phyloP scores from a whole-genome alignment of 2,113 vertebrate genomes.

The Trichechus manatus region DNA sequence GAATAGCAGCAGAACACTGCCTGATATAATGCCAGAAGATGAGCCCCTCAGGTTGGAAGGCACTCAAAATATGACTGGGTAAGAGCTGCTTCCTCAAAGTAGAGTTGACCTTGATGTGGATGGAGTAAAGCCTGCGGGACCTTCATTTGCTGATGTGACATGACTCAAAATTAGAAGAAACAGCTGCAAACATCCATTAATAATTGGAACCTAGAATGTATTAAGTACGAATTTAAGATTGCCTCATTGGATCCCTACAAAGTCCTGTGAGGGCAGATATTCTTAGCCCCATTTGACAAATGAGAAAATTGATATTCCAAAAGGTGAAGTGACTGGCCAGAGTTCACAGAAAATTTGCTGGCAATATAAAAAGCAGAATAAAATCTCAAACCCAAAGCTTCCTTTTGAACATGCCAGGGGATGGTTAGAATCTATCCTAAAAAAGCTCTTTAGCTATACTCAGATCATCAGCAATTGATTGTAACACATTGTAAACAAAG shows the following conservation, averaged over 20 bases:
- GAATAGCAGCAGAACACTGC: too few relatives aligned
- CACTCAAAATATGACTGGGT: too few relatives aligned
- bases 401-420: not conserved
- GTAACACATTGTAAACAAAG: not conserved
- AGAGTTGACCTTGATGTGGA: too few relatives aligned
- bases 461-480: not conserved
- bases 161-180: too few relatives aligned
- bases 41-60: too few relatives aligned
- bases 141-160: too few relatives aligned
- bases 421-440: not conserved
- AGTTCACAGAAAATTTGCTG: not conserved
- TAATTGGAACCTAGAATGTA: too few relatives aligned
- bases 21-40: too few relatives aligned
- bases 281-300: slow-evolving; percentile 50
- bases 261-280: not conserved
- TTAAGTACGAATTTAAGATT: too few relatives aligned
- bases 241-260: slow-evolving; percentile 37
- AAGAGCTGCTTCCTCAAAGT: too few relatives aligned
- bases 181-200: too few relatives aligned
- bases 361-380: slow-evolving; percentile 10
- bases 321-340: slow-evolving; percentile 48
- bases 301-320: slow-evolving; percentile 30
- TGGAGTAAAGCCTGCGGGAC: too few relatives aligned
- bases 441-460: not conserved
- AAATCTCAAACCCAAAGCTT: not conserved